phyloP scores from a whole-genome alignment of 2,113 vertebrate species.

The Machaerirhynchus nigripectus region DNA sequence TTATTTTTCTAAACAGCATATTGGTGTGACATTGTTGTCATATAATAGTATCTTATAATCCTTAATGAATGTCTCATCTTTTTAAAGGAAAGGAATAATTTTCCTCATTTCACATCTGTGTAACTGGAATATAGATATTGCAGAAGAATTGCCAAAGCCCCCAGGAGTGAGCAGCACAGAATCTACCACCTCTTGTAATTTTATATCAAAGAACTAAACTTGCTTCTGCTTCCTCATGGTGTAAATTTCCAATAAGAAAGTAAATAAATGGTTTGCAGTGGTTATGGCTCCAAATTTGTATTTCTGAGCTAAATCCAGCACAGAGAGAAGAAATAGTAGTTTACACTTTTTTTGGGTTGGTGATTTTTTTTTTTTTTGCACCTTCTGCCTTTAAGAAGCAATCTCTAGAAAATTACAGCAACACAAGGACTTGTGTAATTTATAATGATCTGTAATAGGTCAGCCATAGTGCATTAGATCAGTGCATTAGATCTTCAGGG shows the following conservation, averaged over 20 bases:
- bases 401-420: constrained; percentile 30
- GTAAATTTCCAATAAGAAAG: neutral
- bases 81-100: neutral
- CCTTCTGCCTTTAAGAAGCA: neutral
- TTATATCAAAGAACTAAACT: neutral
- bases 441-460: constrained; percentile 17
- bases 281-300: neutral
- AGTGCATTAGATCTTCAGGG: constrained; percentile 6
- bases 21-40: neutral
- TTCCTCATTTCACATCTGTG: neutral
- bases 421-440: constrained; percentile 22
- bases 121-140: neutral
- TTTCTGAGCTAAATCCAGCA: neutral
- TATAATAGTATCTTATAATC: neutral
- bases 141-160: neutral
- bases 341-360: neutral
- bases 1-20: neutral
- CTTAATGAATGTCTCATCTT: neutral
- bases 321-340: neutral
- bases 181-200: neutral
- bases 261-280: neutral
- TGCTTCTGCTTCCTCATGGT: neutral
- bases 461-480: neutral
- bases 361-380: accelerated
- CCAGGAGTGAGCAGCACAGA: neutral